Evolutionary conservation across 2,797 vertebrate genomes (phyloP).

Genomic region (Dromococcyx pavoninus): DNA sequence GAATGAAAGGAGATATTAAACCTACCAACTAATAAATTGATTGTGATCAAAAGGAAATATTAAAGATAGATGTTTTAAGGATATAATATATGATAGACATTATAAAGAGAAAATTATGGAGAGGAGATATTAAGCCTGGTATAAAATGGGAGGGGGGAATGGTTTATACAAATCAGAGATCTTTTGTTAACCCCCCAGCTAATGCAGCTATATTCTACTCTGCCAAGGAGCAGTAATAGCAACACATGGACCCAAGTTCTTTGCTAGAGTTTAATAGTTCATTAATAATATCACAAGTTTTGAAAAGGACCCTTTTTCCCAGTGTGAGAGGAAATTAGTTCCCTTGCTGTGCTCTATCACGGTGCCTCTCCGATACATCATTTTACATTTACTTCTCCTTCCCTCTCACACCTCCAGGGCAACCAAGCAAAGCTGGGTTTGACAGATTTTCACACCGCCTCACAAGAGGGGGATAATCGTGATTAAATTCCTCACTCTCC

Average conservation of each 20-base stretch:
- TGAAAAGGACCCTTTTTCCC: conserved; percentile 6
- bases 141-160: not conserved
- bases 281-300: conserved; percentile 3
- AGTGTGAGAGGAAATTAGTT: not conserved
- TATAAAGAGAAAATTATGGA: not conserved
- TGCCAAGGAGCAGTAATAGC: not conserved
- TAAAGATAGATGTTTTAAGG: not conserved
- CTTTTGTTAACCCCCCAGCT: not conserved
- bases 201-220: not conserved
- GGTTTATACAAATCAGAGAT: not conserved
- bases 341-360: not conserved
- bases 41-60: not conserved
- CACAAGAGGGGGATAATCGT: conserved; percentile 35
- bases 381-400: not conserved
- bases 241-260: not conserved
- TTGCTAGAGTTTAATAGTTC: not conserved
- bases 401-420: not conserved
- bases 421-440: conserved; percentile 25
- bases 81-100: not conserved
- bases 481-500: conserved; percentile 36
- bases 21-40: not conserved
- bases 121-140: not conserved
- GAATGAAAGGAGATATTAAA: conserved; percentile 7
- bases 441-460: conserved; percentile 51
- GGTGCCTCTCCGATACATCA: not conserved